Base-by-base conservation (phyloP, 2,113 vertebrate species). In the Girardinichthys multiradiatus region DNA sequence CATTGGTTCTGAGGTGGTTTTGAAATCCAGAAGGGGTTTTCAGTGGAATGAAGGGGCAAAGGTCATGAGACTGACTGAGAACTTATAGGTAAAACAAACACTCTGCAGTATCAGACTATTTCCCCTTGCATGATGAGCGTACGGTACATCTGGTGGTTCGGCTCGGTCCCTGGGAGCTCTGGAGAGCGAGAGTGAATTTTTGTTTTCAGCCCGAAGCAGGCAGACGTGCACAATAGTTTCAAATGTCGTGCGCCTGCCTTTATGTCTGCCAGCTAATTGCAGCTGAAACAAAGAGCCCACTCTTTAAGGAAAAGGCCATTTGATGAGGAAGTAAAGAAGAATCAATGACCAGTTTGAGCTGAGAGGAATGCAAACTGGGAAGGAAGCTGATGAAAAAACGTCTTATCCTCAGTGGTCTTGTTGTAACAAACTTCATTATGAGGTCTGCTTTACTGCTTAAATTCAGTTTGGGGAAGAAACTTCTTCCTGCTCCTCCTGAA, bases 251-350 rank as follows among this genome's bases (percentile, higher is more conserved):
- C 81, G 87, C 73, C 54, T 68, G 71, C 74, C 64, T 76, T 81
- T 76, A 9, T 87, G 85, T 92, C 88, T 85, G 87, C 86, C 80
- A 82, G 79, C 62, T 68, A 80, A 92, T 87, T 86, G 37, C 67
- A 48, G 74, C 74, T 76, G 68, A 82, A 90, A 93, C 93, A 94
- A 94, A 92, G 92, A 80, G 77, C 57, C 72, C 86, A 92, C 91
- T 91, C 88, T 94, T 90, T 65, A 74, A 87, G 85, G 79, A 80
- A 82, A 89, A 90, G 87, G 69, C 42, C 82, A 80, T 85, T 79
- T 76, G 86, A 87, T 59, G 19, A 64, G 82, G 88, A 91, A 86
- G 78, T 24, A 13, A 79, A 76, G 30, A 64, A 3, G 79, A 70
- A 67, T 74, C 68, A 42, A 4, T 4, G 13, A 42, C 13, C 27